Percentiles rank a stretch among this genome's conserved stretches.
These are phyloP conservation scores for Lordiphosa clarofinis DNA, from an alignment of 1,140 invertebrate species.

Conservation along the genomic window DNA sequence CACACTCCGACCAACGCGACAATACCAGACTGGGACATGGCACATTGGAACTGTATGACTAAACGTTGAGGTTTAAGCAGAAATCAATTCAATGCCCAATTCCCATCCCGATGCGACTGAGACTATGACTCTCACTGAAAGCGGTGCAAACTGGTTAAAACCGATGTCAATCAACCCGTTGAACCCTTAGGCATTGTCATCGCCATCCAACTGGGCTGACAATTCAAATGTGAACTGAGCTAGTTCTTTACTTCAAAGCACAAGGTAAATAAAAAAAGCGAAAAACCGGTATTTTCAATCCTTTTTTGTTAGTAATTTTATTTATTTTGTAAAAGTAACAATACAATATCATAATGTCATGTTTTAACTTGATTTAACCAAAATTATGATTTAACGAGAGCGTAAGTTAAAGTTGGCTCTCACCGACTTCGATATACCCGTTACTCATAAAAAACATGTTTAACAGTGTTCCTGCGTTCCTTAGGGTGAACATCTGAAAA, in stretches of 20 bases:
- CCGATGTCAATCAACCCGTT: constrained; percentile 46
- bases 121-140: background rate
- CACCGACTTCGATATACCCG: too few species aligned
- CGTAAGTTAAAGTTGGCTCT: too few species aligned
- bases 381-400: too few species aligned
- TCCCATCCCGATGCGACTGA: constrained; percentile 8
- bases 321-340: too few species aligned
- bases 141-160: constrained; percentile 55
- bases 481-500: too few species aligned
- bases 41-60: constrained; percentile 40
- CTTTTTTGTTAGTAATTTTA: too few species aligned
- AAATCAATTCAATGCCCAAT: constrained; percentile 63
- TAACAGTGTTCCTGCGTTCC: too few species aligned
- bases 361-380: too few species aligned
- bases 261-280: background rate
- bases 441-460: too few species aligned
- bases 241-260: background rate
- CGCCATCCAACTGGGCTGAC: constrained; percentile 8
- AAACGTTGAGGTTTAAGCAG: constrained; percentile 42
- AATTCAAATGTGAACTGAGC: constrained; percentile 5
- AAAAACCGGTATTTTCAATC: too few species aligned
- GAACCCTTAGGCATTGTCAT: constrained; percentile 35
- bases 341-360: too few species aligned
- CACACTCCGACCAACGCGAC: background rate
- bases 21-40: background rate